phyloP scores from a whole-genome alignment of 2,797 vertebrate genomes.

The Sibirionetta formosa region DNA sequence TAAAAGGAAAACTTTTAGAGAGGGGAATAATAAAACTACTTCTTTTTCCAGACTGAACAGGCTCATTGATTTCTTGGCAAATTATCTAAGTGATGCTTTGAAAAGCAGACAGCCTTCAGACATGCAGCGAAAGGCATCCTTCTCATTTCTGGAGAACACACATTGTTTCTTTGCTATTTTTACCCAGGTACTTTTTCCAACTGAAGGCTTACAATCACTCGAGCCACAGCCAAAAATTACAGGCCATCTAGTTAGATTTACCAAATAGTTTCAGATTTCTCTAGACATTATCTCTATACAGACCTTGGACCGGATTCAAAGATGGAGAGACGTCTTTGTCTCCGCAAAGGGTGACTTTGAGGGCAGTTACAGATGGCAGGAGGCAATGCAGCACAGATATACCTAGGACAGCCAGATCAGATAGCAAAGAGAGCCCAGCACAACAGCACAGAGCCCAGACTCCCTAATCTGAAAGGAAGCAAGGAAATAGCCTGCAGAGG shows the following conservation, averaged over 20 bases:
- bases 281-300: background rate
- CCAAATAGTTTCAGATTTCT: conserved; percentile 7
- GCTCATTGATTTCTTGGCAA: background rate
- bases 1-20: background rate
- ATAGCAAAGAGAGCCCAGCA: background rate
- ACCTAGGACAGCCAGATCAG: conserved; percentile 5
- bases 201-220: background rate
- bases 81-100: background rate
- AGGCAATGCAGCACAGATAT: background rate
- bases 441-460: background rate
- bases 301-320: background rate
- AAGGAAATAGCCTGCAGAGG: conserved; percentile 5
- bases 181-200: background rate
- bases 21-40: background rate
- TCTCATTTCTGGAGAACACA: background rate
- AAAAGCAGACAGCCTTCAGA: background rate
- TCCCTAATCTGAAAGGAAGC: background rate
- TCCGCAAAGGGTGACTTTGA: background rate
- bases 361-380: background rate
- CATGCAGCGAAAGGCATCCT: background rate
- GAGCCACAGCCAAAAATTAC: background rate
- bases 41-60: background rate
- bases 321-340: background rate
- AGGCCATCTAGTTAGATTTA: background rate
- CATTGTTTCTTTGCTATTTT: background rate